Base-by-base conservation (phyloP, 92 coral and sea anemone genomes). In the Phenganax marumi region DNA sequence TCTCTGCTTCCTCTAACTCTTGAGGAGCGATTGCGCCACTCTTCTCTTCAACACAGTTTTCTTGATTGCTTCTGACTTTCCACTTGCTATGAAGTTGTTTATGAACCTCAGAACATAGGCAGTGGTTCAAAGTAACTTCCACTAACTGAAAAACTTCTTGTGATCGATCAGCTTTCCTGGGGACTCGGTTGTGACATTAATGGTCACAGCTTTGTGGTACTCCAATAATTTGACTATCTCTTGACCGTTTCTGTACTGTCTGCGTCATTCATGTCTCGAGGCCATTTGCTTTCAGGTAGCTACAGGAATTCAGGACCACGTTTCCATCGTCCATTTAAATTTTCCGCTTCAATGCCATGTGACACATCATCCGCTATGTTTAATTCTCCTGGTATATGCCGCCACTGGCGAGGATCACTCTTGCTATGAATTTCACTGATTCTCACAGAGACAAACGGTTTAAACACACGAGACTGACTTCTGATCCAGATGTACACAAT, bases 351-450 rank as follows among this genome's bases (percentile, higher is more conserved):
- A 18, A 89, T 76, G 50, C 92, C 90, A 58, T 85, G 54, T 10
- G 88, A 82, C 10, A 89, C 49, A 49, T 88, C 93, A 54, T 90
- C 93, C 13, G 91, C 93, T 1, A 88, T 89, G 64, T 88, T 88
- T 6, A 49, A 49, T 72, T 88, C 86, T 62, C 85, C 84, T 8
- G 87, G 89, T 24, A 89, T 79, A 61, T 87, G 88, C 64, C 39
- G 52, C 93, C 91, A 85, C 21, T 85, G 85, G 50, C 86, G 65
- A 22, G 89, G 90, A 19, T 90, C 91, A 52, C 84, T 55, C 68
- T 75, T 90, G 19, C 79, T 60, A 53, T 90, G 91, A 11, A 88
- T 88, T 65, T 90, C 88, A 23, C 93, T 89, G 8, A 85, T 81
- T 79, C 91, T 64, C 3, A 61, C 56, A 0, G 91, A 90, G 0